Evolutionary conservation across 2,888 invertebrate species (phyloP), one percentile per base, ranked within the genome.

Genomic region (Mythimna albipuncta): DNA sequence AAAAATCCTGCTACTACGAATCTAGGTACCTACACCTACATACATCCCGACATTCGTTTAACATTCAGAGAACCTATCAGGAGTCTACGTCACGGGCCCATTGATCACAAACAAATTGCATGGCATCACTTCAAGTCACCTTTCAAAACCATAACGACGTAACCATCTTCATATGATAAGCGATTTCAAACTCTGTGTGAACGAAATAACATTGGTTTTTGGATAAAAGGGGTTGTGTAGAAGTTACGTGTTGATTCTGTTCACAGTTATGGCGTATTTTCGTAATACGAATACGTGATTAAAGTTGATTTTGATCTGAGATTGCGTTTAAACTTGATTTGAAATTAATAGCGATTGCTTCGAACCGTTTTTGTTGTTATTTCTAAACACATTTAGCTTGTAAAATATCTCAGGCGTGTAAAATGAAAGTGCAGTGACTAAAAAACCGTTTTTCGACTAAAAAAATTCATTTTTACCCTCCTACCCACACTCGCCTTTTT

Each of bases 101-200:
- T 74, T 77, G 73, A 75, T 77, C 76, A 81, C 84, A 69, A 58
- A 70, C 75, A 85, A 86, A 86, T 85, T 85, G 80, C 80, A 71
- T 64, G 58, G 65, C 73, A 84, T 81, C 77, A 80, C 72, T 69
- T 71, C 52, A 58, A 69, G 58, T 26, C n/a, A 47, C 19, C 38
- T 54, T 44, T 32, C 0, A 21, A 64, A 44, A 21, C 50, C n/a
- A 75, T 59, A 64, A 79, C 57, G 68, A 35, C 64, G 2, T 52
- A 74, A 68, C 11, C 63, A 19, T 6, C 10, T 21, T 4, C 6
- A 35, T 16, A 21, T 10, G 4, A 3, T 52, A 72, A 11, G 26
- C n/a, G 13, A 81, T 63, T 73, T n/a, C 1, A 58, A 21, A 64
- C 71, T 6, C 38, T 76, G 35, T 35, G 0, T 1, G 0, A 13